Base-by-base conservation (phyloP, 2,113 vertebrate species). In the Pangasianodon gigas region DNA sequence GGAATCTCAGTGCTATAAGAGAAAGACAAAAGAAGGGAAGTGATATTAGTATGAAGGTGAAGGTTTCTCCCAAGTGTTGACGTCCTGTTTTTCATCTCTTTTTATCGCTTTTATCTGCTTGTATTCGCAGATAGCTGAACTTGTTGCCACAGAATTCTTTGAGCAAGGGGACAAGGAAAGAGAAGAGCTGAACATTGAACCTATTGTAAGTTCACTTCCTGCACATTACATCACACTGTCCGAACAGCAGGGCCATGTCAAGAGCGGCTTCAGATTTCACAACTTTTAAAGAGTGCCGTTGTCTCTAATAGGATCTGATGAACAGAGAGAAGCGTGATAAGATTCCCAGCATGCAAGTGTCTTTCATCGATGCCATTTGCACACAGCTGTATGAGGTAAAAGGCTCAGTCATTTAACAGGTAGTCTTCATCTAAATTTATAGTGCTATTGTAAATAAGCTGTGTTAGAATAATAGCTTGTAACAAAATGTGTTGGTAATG, bases 281-380 rank as follows among this genome's bases (percentile, higher is more conserved):
- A 60, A 79, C 58, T 60, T 77, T 52, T 86, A 86, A 89, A 75
- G 51, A 84, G 62, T 65, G 26, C 67, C 88, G 2, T 62, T 91
- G 5, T 81, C 65, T 90, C 93, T 91, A 77, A 92, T 90, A 99
- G 98, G 98, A 99, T 92, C 94, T 99, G 92, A 99, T 99, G 98
- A 99, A 99, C 95, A 96, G 98, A 87, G 98, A 99, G 94, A 99
- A 99, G 95, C 96, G 96, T 91, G 98, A 99, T 93, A 98, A 99
- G 95, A 99, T 99, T 91, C 98, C 98, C 79, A 99, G 97, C 94
- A 99, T 99, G 98, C 98, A 99, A 94, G 98, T 99, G 93, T 98
- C 98, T 93, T 99, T 99, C 93, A 99, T 99, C 89, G 98, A 99
- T 75, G 97, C 97, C 92, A 97, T 99, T 94, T 99, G 98, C 92